Conservation (phyloP, 1,140 invertebrate genomes). For the Camponotus pennsylvanicus region DNA sequence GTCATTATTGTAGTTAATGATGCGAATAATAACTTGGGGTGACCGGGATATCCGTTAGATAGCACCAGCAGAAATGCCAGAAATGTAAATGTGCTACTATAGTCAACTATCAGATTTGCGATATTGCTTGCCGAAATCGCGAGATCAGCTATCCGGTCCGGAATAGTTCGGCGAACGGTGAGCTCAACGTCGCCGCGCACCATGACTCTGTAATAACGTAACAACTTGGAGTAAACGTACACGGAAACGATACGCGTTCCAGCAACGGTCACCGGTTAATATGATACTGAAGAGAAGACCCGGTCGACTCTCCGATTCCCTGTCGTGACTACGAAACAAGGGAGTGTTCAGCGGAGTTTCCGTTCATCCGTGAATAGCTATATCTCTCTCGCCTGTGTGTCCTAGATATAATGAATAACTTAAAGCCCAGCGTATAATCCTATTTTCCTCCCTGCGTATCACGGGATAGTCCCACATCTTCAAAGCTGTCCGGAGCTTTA, state of each 20-base stretch:
- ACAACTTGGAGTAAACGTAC: conserved; percentile 55
- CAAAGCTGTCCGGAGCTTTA: conserved; percentile 28
- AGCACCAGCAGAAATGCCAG: neutral
- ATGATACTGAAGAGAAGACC: neutral
- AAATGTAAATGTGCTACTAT: neutral
- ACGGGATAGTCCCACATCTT: conserved; percentile 40
- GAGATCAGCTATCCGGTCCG: conserved; percentile 44
- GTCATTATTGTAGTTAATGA: neutral
- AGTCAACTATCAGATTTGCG: conserved; percentile 43
- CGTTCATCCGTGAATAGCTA: conserved; percentile 37
- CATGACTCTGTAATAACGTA: conserved; percentile 43
- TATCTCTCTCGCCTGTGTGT: conserved; percentile 14
- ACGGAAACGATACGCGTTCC: conserved; percentile 44
- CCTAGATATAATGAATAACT: conserved; percentile 54
- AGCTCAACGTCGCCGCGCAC: conserved; percentile 31
- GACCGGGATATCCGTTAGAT: neutral
- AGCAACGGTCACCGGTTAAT: conserved; percentile 25
- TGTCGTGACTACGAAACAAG: neutral
- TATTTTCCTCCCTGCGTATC: conserved; percentile 28
- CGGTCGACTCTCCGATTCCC: conserved; percentile 33
- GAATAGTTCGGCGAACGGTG: conserved; percentile 49
- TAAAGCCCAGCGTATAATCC: conserved; percentile 28
- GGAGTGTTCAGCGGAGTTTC: conserved; percentile 32
- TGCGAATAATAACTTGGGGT: neutral
- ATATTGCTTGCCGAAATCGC: conserved; percentile 39